These are phyloP conservation scores for human (Homo sapiens) DNA, from an alignment of 2,113 vertebrate genomes.

Conservation along the genomic window DNA sequence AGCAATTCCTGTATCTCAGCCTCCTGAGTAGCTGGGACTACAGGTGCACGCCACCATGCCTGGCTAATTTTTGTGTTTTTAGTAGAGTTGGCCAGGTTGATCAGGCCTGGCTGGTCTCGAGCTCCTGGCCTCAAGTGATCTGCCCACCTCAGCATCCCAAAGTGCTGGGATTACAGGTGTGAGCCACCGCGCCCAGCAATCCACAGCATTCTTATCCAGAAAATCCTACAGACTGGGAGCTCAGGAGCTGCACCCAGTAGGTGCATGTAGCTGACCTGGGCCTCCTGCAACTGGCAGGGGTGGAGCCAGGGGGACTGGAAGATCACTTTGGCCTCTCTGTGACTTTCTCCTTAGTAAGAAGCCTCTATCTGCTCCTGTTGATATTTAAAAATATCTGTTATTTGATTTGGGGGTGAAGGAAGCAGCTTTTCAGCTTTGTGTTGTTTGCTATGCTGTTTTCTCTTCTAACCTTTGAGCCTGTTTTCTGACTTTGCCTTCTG, in stretches of 20 bases:
- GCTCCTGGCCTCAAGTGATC: no score
- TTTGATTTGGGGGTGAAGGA: conserved; percentile 27
- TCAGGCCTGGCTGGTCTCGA: no score
- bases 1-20: no score
- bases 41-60: no score
- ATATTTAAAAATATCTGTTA: not conserved
- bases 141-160: no score
- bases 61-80: no score
- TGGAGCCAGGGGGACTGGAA: fast-evolving
- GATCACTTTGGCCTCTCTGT: not conserved
- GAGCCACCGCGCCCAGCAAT: no score
- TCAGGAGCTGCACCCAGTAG: not conserved
- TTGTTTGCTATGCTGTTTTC: not conserved
- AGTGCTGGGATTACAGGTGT: no score
- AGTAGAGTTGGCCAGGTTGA: no score
- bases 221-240: not conserved
- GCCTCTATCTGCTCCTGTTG: not conserved
- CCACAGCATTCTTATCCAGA: not conserved
- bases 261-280: not conserved
- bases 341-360: not conserved
- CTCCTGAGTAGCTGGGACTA: no score
- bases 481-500: conserved; percentile 29
- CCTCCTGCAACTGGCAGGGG: not conserved
- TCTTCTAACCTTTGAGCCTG: conserved; percentile 51
- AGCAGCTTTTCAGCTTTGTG: not conserved